Evolutionary conservation across 2,113 vertebrate species (phyloP).

Genomic region (Zosterops japonicus): DNA sequence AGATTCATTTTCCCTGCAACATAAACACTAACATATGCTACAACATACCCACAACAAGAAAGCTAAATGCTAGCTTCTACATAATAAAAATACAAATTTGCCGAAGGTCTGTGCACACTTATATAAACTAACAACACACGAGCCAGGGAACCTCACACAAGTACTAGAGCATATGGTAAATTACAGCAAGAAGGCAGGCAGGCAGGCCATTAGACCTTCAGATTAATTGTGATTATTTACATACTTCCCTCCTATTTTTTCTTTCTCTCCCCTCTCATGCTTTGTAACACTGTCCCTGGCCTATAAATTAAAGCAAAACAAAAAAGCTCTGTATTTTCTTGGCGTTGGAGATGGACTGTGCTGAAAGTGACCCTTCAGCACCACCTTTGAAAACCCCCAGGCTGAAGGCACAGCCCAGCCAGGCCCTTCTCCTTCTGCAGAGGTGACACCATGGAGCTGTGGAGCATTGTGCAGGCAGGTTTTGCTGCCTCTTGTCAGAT

Average conservation of each 20-base stretch:
- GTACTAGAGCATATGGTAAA: slow-evolving; percentile 52
- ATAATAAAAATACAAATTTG: slow-evolving; percentile 55
- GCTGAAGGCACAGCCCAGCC: neutral
- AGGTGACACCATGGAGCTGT: neutral
- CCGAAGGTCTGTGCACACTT: slow-evolving; percentile 38
- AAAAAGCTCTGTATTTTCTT: neutral
- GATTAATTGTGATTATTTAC: slow-evolving; percentile 56
- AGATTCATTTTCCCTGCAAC: slow-evolving; percentile 41
- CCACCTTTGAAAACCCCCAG: fast-evolving
- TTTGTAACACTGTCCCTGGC: neutral
- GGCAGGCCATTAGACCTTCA: slow-evolving; percentile 20
- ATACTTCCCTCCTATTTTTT: neutral
- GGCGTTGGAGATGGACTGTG: neutral
- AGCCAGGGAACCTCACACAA: slow-evolving; percentile 34
- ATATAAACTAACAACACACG: slow-evolving; percentile 41
- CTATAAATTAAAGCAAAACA: neutral
- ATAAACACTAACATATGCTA: slow-evolving; percentile 44
- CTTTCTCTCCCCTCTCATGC: neutral
- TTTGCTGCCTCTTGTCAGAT: fast-evolving
- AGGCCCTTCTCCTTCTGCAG: neutral
- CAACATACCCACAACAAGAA: slow-evolving; percentile 50
- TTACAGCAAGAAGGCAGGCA: neutral
- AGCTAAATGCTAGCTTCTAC: slow-evolving; percentile 57
- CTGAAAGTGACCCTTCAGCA: neutral
- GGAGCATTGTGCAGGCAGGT: too few relatives aligned